Evolutionary conservation across 1,140 invertebrate species (phyloP).

Genomic region (Cotesia typhae): DNA sequence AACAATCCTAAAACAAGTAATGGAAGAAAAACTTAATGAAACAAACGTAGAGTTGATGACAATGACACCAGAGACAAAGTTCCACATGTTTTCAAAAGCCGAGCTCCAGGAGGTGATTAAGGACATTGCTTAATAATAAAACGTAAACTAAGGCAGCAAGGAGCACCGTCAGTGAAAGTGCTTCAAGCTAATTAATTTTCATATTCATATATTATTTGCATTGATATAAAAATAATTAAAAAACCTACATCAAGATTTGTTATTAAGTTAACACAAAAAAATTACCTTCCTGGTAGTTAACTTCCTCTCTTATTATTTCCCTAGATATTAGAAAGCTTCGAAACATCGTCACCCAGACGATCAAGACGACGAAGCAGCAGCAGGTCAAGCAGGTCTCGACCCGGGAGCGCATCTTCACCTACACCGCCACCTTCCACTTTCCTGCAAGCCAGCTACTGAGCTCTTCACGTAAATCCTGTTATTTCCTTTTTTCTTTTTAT

Average conservation of each 20-base stretch:
- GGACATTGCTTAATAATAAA: slow-evolving; percentile 71
- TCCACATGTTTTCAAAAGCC: slow-evolving; percentile 90
- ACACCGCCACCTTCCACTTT: not conserved
- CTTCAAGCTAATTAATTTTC: not conserved
- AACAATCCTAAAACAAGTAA: slow-evolving; percentile 98
- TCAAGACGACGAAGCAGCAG: slow-evolving; percentile 2
- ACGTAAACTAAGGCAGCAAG: not conserved
- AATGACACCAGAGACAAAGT: slow-evolving; percentile 84
- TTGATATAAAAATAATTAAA: not conserved
- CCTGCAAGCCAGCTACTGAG: not conserved
- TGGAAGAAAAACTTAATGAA: slow-evolving; percentile 99
- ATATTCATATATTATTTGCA: slow-evolving; percentile 2
- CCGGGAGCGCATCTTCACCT: not conserved
- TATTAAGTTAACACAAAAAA: not conserved
- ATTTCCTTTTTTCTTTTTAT: too few species aligned
- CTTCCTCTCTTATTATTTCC: not conserved
- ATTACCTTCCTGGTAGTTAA: not conserved
- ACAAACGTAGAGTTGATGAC: slow-evolving; percentile 98
- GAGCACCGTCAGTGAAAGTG: slow-evolving; percentile 4
- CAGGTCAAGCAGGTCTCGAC: not conserved
- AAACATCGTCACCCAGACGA: not conserved
- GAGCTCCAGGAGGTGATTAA: slow-evolving; percentile 92
- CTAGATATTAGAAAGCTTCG: slow-evolving; percentile 5
- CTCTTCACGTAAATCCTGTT: not conserved
- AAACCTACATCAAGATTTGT: not conserved